Conservation (phyloP, 2,888 invertebrate genomes). For the Meteorus cinctellus region DNA sequence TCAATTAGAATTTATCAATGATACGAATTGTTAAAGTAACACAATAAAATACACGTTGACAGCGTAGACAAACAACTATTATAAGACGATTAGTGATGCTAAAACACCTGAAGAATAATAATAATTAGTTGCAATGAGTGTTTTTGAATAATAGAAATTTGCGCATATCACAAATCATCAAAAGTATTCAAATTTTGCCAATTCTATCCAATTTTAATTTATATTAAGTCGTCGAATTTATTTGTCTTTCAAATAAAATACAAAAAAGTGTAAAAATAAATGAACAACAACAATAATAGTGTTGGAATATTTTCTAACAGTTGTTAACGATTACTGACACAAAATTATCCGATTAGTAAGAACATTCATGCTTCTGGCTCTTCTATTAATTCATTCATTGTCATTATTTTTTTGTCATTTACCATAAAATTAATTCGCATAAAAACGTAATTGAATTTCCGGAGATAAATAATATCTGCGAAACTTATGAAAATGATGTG, state of each 20-base stretch:
- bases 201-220: background rate
- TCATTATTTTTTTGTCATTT: background rate
- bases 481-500: background rate
- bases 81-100: background rate
- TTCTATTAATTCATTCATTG: background rate
- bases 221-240: too few relatives aligned
- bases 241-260: too few relatives aligned
- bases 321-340: background rate
- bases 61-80: background rate
- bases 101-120: conserved; percentile 4
- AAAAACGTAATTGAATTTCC: background rate
- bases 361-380: background rate
- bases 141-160: background rate
- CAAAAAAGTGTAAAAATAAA: background rate
- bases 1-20: background rate
- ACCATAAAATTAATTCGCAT: background rate
- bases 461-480: background rate
- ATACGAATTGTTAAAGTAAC: background rate
- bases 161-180: background rate
- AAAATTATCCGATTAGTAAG: background rate
- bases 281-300: background rate
- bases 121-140: background rate
- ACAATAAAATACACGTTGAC: background rate
- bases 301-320: background rate
- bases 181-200: too few relatives aligned